These are phyloP conservation scores for Scaptomyza graminum DNA, from an alignment of 1,140 invertebrate genomes.

Conservation along the genomic window DNA sequence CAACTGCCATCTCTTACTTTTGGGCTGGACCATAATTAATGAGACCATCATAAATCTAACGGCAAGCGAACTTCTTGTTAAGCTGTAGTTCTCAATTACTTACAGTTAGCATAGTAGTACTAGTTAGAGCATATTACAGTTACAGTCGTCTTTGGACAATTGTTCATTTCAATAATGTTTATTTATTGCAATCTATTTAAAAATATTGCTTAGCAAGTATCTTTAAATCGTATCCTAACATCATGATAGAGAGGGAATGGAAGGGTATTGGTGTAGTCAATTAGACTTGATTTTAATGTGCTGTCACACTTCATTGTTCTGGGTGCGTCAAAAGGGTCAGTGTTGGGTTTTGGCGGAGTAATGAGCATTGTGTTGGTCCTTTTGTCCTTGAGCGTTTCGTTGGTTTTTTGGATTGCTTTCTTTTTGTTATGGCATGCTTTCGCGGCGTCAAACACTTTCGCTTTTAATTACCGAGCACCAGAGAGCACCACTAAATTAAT, in stretches of 20 bases:
- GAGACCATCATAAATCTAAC: constrained; percentile 73
- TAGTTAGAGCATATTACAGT: no score
- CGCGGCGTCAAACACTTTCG: constrained; percentile 70
- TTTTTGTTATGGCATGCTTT: constrained; percentile 29
- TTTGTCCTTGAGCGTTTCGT: not conserved
- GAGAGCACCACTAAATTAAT: constrained; percentile 65
- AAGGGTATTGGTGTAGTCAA: constrained; percentile 26
- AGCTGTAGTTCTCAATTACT: constrained; percentile 18
- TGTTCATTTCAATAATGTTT: no score
- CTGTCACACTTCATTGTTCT: constrained; percentile 29
- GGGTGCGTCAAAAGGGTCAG: constrained; percentile 43
- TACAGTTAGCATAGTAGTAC: not conserved
- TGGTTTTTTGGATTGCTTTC: constrained; percentile 17
- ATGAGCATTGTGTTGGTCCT: constrained; percentile 52
- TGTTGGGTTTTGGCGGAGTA: constrained; percentile 28
- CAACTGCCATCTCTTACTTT: constrained; percentile 51
- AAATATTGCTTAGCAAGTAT: no score
- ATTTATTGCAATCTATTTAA: no score
- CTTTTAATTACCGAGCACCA: constrained; percentile 71
- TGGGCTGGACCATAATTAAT: constrained; percentile 66
- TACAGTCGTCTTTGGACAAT: no score
- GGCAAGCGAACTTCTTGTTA: constrained; percentile 31
- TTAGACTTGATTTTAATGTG: constrained; percentile 12
- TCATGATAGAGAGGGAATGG: not conserved
- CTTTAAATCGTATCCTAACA: no score